Evolutionary conservation across 1,140 invertebrate species (phyloP).

Genomic region (Chrysomallon squamiferum): DNA sequence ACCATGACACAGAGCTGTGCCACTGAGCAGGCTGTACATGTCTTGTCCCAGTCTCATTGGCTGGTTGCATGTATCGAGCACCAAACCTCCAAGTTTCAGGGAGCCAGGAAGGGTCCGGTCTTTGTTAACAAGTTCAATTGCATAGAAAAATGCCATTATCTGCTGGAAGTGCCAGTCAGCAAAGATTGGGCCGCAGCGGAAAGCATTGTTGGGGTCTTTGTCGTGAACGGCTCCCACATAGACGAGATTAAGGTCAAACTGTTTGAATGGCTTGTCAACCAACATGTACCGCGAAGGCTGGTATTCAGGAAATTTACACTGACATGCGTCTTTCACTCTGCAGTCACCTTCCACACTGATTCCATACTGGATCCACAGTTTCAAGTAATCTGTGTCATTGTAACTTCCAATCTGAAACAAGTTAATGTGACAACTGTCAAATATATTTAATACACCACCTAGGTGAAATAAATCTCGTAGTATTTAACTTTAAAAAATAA

Average conservation of each 20-base stretch:
- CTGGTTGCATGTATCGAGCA: conserved; percentile 47
- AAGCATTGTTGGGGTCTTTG: conserved; percentile 22
- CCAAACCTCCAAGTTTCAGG: conserved; percentile 51
- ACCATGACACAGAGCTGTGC: conserved; percentile 44
- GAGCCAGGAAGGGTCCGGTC: conserved; percentile 30
- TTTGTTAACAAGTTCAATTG: conserved; percentile 49
- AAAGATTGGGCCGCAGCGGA: conserved; percentile 47
- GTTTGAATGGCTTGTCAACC: conserved; percentile 26
- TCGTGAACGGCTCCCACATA: conserved; percentile 54
- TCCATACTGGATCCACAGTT: conserved; percentile 49
- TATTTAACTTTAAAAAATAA: too few species aligned
- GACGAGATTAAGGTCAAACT: conserved; percentile 44
- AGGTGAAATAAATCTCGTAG: too few species aligned
- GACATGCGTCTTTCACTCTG: conserved; percentile 26
- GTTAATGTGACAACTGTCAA: neutral
- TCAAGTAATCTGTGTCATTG: conserved; percentile 56
- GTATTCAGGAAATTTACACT: conserved; percentile 37
- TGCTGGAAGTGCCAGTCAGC: conserved; percentile 46
- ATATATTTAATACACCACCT: too few species aligned
- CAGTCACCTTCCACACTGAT: conserved; percentile 14
- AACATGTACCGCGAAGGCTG: conserved; percentile 53
- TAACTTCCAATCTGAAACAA: conserved; percentile 55
- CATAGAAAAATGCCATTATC: conserved; percentile 58
- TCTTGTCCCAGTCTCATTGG: conserved; percentile 48
- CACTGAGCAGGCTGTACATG: conserved; percentile 53